Percentiles rank a stretch among this genome's conserved stretches.
These are phyloP conservation scores for Dione juno DNA, from an alignment of 2,888 invertebrate genomes.

Conservation along the genomic window DNA sequence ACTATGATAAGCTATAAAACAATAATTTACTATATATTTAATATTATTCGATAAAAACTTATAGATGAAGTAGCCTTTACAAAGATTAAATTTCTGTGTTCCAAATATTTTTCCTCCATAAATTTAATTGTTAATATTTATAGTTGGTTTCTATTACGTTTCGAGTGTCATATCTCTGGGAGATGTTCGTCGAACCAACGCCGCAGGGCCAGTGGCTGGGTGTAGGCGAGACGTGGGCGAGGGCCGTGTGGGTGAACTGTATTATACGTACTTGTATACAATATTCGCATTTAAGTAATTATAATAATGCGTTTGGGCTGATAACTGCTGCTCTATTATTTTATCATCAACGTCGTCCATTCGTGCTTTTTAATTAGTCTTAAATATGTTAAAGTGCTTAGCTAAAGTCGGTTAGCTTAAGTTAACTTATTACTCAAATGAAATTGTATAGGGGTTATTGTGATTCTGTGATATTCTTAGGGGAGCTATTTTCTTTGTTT, in stretches of 20 bases:
- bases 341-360: slow-evolving; percentile 10
- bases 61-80: no score
- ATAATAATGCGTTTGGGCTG: slow-evolving; percentile 58
- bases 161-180: slow-evolving; percentile 28
- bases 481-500: no score
- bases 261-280: slow-evolving; percentile 43
- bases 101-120: no score
- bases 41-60: no score
- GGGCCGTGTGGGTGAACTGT: slow-evolving; percentile 62
- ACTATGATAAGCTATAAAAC: no score
- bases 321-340: slow-evolving; percentile 13
- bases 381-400: not conserved
- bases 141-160: not conserved
- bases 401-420: not conserved
- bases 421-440: not conserved
- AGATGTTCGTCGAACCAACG: slow-evolving; percentile 55
- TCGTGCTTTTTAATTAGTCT: slow-evolving; percentile 18
- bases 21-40: no score
- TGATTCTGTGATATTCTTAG: not conserved
- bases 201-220: slow-evolving; percentile 53
- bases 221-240: slow-evolving; percentile 56
- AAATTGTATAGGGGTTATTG: not conserved
- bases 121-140: not conserved
- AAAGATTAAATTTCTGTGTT: no score
- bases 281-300: slow-evolving; percentile 69